phyloP scores from a whole-genome alignment of 2,113 vertebrate genomes.

The Brienomyrus brachyistius region DNA sequence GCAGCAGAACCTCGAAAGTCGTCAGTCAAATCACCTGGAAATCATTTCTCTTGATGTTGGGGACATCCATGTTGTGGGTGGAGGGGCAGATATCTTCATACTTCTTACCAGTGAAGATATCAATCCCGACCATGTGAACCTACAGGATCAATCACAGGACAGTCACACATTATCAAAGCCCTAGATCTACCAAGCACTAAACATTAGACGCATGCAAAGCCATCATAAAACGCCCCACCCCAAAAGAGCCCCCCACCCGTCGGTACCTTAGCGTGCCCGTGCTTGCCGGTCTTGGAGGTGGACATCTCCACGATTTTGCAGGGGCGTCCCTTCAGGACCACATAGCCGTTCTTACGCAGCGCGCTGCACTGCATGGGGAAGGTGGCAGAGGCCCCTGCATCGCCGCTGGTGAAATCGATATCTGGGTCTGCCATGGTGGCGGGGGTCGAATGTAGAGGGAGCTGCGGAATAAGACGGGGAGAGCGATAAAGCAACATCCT shows the following conservation, averaged over 20 bases:
- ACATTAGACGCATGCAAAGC: neutral
- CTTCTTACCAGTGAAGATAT: constrained; percentile 97
- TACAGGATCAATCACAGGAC: constrained; percentile 33
- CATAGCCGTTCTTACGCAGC: constrained; percentile 94
- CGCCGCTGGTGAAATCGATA: constrained; percentile 81
- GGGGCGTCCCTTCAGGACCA: constrained; percentile 90
- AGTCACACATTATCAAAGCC: neutral
- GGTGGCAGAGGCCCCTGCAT: constrained; percentile 87
- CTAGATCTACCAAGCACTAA: neutral
- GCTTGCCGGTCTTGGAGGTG: constrained; percentile 95
- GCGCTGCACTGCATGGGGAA: constrained; percentile 95
- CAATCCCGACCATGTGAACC: constrained; percentile 96
- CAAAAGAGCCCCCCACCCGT: neutral
- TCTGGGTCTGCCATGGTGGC: constrained; percentile 86
- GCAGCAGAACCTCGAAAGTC: neutral
- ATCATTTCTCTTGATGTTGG: constrained; percentile 90
- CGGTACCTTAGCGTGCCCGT: constrained; percentile 90
- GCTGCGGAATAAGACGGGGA: constrained; percentile 32
- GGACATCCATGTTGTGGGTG: constrained; percentile 98
- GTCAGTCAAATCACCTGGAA: constrained; percentile 73
- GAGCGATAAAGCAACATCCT: neutral
- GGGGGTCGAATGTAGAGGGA: constrained; percentile 45
- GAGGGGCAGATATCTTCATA: constrained; percentile 98
- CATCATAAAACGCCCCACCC: neutral
- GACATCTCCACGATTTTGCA: constrained; percentile 99